Evolutionary conservation across 1,140 invertebrate species (phyloP), one percentile per base, ranked within the genome.

Genomic region (Procambarus virginalis): DNA sequence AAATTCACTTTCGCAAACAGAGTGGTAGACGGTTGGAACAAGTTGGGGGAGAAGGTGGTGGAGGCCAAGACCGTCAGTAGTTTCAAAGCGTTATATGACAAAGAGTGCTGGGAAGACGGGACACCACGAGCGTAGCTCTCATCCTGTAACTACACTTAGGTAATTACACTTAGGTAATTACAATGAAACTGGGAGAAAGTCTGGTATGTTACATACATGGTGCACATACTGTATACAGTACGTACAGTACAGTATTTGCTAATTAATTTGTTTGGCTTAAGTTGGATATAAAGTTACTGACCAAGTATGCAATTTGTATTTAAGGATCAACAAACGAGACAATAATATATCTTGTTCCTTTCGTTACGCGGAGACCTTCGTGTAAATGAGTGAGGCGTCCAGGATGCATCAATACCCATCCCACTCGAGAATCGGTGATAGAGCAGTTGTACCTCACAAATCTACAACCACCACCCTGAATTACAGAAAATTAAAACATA

Each of bases 381-480:
- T 96, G 96, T 88, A 95, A 94, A 93, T 96, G 96, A 14, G 96
- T 96, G 76, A 96, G 93, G 83, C 98, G 95, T 12, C 99, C 99
- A 2, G 99, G 99, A 94, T 99, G 98, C 96, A 99, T 98, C 79
- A 99, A 94, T 94, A 98, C 95, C 98, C 98, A 99, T 8, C 99
- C 99, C 48, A 96, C 95, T 93, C 96, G 96, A 0, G 97, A 97
- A 76, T 97, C 95, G 0, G 95, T 96, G 0, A 99, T 97, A 55
- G 97, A 98, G 94, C 99, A 99, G 93, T 99, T 98, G 95, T 99
- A 99, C 6, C 99, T 95, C 34, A 99, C 94, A 94, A 99, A 99
- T 68, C 96, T 95, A 93, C 98, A 99, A 6, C 99, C 99, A 85
- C 99, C 99, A 77, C 99, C 99, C 95, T 98, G 92, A 58, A 73